phyloP scores from a whole-genome alignment of 2,113 vertebrate species.

The Procavia capensis region DNA sequence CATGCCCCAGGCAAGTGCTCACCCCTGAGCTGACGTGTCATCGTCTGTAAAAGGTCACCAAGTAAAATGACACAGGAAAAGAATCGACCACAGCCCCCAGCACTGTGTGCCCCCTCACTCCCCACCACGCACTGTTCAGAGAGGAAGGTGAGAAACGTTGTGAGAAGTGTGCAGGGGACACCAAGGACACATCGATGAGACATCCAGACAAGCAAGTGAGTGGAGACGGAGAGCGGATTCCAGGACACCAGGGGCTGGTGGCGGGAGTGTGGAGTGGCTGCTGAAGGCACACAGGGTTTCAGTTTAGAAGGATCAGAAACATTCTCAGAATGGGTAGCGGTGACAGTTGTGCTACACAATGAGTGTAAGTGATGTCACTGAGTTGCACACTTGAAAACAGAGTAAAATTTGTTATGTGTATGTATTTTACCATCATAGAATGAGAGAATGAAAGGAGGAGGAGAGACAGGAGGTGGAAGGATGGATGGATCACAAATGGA shows the following conservation, averaged over 20 bases:
- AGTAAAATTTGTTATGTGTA: background rate
- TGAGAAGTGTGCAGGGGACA: background rate
- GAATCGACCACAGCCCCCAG: background rate
- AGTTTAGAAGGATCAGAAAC: background rate
- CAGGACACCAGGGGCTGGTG: background rate
- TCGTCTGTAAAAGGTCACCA: background rate
- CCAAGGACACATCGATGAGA: background rate
- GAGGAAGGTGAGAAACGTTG: rapidly evolving
- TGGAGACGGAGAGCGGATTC: background rate
- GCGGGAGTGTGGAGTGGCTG: no score
- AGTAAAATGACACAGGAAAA: background rate
- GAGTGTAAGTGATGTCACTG: background rate
- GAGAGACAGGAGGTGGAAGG: background rate
- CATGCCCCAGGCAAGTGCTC: background rate
- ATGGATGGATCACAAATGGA: background rate
- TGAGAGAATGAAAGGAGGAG: background rate
- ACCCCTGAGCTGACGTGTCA: background rate
- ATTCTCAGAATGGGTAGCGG: background rate
- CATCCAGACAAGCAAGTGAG: background rate
- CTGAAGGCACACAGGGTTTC: no score
- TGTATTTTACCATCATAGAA: background rate
- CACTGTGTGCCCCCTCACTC: background rate
- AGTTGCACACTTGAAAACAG: background rate
- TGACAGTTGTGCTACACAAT: background rate
- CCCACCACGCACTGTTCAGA: rapidly evolving